Evolutionary conservation across 2,797 vertebrate genomes (phyloP), one percentile per base, ranked within the genome.

Genomic region (Antennarius maculatus): DNA sequence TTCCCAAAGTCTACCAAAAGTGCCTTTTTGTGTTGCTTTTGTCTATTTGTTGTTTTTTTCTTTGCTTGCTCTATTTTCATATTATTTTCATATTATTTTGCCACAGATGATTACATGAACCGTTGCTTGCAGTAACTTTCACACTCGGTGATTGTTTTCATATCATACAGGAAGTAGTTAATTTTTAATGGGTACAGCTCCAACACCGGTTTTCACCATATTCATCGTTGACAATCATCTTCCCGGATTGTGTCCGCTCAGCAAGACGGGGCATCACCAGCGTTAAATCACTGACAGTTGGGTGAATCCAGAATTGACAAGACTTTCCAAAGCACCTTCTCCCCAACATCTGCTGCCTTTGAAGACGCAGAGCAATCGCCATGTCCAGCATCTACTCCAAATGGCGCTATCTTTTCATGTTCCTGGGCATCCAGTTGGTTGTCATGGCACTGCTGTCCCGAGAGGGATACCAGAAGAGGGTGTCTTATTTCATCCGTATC

Each of bases 341-440:
- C 10, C 23, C 8, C 2, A 47, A 31, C 34, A 14, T 7, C 34
- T 23, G 46, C 34, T 46, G 52, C 47, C 23, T 54, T 65, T 61
- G 70, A 61, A 65, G 7, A 55, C 49, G 1, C 10, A 9, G 13
- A 42, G 41, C 49, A 0, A 1, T 69, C 86, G 18, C 75, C 85
- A 92, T 93, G 92, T 10, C 83, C 49, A 77, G 61, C 2, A 74
- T 94, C 37, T 91, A 92, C 69, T 91, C 94, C 68, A 94, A 93
- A 82, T 94, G 89, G 89, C 92, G 92, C 46, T 92, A 92, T 81
- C 66, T 95, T 71, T 83, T 94, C 68, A 89, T 95, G 87, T 90
- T 95, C 76, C 81, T 95, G 74, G 94, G 93, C 23, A 90, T 93
- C 61, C 94, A 96, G 88, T 81, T 96, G 73, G 92, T 95, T 10